phyloP scores from a whole-genome alignment of 37 sponge, comb jelly and placozoan species.

The Chondrosia reniformis region DNA sequence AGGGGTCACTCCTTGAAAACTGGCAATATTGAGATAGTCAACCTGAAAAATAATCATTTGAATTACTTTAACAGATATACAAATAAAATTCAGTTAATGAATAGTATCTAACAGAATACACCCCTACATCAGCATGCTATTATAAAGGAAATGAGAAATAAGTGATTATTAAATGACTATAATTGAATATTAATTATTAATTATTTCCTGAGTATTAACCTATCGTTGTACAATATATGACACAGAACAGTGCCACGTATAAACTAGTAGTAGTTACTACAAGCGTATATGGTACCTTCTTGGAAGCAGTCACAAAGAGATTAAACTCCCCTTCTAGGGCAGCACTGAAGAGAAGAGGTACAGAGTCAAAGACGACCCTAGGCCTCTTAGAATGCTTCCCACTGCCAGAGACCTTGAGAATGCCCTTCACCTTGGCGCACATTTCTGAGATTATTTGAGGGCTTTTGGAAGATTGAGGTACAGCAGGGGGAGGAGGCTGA shows the following conservation, averaged over 20 bases:
- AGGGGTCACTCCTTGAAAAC: constrained; percentile 57
- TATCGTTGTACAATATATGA: not conserved
- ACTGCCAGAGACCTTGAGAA: not conserved
- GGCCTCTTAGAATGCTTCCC: too few relatives aligned
- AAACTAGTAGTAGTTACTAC: too few relatives aligned
- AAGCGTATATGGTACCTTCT: too few relatives aligned
- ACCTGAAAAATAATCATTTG: constrained; percentile 10
- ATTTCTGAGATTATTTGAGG: too few relatives aligned
- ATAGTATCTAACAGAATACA: too few relatives aligned
- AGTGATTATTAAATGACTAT: too few relatives aligned
- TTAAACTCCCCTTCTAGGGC: constrained; percentile 80
- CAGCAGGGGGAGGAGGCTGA: too few relatives aligned
- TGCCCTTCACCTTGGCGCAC: not conserved
- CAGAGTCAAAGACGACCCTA: constrained; percentile 54
- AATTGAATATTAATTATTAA: too few relatives aligned
- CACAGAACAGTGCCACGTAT: constrained; percentile 18
- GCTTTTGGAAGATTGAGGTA: too few relatives aligned
- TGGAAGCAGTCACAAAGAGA: constrained; percentile 37
- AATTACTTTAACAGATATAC: not conserved
- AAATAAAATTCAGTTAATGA: too few relatives aligned
- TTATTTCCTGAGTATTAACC: not conserved
- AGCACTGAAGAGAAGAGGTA: constrained; percentile 66
- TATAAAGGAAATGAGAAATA: too few relatives aligned
- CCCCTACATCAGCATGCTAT: too few relatives aligned
- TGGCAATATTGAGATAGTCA: constrained; percentile 19